Evolutionary conservation across 2,888 invertebrate species (phyloP), one percentile per base, ranked within the genome.

Genomic region (Drosophila tripunctata): DNA sequence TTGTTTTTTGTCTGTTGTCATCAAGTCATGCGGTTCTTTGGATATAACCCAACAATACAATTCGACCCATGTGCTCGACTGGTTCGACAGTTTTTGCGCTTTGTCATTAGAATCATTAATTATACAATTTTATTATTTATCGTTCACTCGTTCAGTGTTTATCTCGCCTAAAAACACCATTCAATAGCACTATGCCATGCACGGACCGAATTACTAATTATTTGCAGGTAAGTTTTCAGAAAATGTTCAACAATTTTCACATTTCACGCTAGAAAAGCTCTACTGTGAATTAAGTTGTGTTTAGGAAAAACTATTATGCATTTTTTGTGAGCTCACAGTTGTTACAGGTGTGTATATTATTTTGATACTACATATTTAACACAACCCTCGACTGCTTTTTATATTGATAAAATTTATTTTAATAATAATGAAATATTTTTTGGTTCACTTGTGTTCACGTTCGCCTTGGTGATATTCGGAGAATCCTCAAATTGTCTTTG

Each of bases 11-110:
- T 40, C 51, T 30, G 51, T 17, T 43, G 54, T 31, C 70, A 70
- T 43, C 71, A 50, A 75, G 70, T 75, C 73, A 71, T 73, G 71
- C 66, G 71, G 36, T 56, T 64, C 45, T 57, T 75, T 58, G 52
- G 58, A 57, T 57, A 51, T 41, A 52, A 61, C 22, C 38, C 22
- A 41, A 33, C 52, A 52, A 41, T 35, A 30, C 66, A 54, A 19
- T 24, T 48, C 58, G 22, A 12, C 27, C 5, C 52, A 65, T 55
- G 41, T 47, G 38, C 50, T 38, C 27, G 33, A 51, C 44, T 66
- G 35, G 43, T 15, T 66, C 12, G 1, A 41, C 27, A 19, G 2
- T 58, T 56, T 60, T 64, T 51, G 19, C 40, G 51, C 40, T 40
- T 38, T 57, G 70, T 65, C 57, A 75, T 57, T 73, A 60, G 5